phyloP scores from a whole-genome alignment of 2,888 invertebrate species.

The Dione juno region DNA sequence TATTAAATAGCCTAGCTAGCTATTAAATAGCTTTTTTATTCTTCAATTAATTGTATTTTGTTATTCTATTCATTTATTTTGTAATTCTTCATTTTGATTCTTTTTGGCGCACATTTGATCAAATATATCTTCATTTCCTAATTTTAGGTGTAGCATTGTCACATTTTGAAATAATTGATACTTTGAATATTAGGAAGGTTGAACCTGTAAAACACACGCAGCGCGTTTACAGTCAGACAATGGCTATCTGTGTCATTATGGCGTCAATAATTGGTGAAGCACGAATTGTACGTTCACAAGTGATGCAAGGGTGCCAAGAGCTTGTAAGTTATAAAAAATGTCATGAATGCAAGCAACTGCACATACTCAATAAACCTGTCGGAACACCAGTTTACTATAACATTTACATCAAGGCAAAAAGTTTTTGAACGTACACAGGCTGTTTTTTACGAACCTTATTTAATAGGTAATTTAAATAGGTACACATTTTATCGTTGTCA shows the following conservation, averaged over 20 bases:
- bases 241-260: neutral
- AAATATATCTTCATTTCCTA: too few relatives aligned
- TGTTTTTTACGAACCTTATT: neutral
- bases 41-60: too few relatives aligned
- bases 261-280: neutral
- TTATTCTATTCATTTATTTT: too few relatives aligned
- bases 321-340: conserved; percentile 45
- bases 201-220: neutral
- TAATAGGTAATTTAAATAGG: conserved; percentile 1
- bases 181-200: too few relatives aligned
- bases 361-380: conserved; percentile 49
- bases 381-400: conserved; percentile 42
- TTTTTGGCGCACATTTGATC: too few relatives aligned
- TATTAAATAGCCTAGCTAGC: neutral
- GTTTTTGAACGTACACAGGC: conserved; percentile 26
- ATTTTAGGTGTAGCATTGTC: too few relatives aligned
- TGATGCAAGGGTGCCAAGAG: conserved; percentile 36
- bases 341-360: conserved; percentile 44
- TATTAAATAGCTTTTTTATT: too few relatives aligned
- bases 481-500: neutral
- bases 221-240: neutral
- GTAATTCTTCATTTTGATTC: too few relatives aligned
- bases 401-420: conserved; percentile 45
- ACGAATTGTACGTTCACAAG: conserved; percentile 12
- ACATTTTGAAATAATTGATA: too few relatives aligned